Evolutionary conservation across 92 coral and sea anemone genomes (phyloP), one percentile per base, ranked within the genome.

Genomic region (Metridium senile): DNA sequence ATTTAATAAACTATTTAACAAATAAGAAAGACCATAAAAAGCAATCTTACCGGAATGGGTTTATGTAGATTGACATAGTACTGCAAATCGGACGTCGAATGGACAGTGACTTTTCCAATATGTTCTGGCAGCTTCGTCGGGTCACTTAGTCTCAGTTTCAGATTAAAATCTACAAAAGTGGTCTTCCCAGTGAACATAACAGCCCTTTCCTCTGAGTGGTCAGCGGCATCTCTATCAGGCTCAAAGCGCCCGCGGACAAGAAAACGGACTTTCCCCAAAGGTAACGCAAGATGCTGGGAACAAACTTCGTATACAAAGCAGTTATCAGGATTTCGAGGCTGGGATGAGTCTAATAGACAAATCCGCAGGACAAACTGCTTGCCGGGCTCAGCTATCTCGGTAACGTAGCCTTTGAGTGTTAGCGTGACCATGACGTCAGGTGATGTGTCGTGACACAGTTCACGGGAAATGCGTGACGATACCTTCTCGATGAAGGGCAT

Each of bases 231-330:
- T 20, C 87, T 77, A 58, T 91, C 93, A 59, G 97, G 82, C 80
- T 82, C 93, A 66, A 91, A 91, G 63, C 89, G 80, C 63, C 97
- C 97, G 68, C 93, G 90, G 43, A 91, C 97, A 33, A 88, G 88
- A 27, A 88, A 82, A 27, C 91, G 97, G 39, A 86, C 88, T 70
- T 80, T 85, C 22, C 97, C 97, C 18, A 88, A 81, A 10, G 89
- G 93, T 19, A 91, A 39, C 49, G 85, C 78, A 46, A 91, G 88
- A 22, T 86, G 79, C 77, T 88, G 93, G 31, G 89, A 88, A 61
- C 97, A 91, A 69, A 91, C 90, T 53, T 70, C 84, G 23, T 57
- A 71, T 26, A 68, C 49, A 19, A 91, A 89, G 52, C 93, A 85
- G n/a, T n/a, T 71, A 67, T 91, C 93, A 22, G 93, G 93, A 35